phyloP scores from a whole-genome alignment of 2,113 vertebrate genomes.

The Eulacestoma nigropectus region DNA sequence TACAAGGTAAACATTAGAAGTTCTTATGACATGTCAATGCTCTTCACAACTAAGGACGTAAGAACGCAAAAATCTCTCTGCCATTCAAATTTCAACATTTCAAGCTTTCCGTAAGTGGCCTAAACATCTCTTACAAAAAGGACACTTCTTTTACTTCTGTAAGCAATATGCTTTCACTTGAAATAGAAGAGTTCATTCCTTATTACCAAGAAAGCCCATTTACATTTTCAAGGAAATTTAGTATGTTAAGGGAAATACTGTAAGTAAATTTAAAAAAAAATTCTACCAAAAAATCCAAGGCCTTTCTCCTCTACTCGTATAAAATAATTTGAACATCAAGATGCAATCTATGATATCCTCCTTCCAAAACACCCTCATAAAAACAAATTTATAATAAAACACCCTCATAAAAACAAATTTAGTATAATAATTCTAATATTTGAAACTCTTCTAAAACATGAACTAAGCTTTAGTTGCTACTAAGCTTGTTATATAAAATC shows the following conservation, averaged over 20 bases:
- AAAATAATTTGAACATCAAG: background rate
- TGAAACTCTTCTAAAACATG: background rate
- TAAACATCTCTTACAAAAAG: accelerated
- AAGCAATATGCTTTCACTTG: accelerated
- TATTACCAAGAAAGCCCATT: background rate
- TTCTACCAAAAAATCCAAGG: background rate
- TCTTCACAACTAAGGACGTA: background rate
- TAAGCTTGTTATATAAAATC: background rate
- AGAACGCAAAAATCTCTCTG: background rate
- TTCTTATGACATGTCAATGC: background rate
- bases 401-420: background rate
- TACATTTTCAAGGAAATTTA: background rate
- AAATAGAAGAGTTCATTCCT: background rate
- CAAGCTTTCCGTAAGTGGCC: accelerated
- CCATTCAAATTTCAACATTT: background rate
- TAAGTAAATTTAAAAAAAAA: background rate
- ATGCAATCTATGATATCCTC: background rate
- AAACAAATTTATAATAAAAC: background rate
- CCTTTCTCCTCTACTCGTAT: background rate
- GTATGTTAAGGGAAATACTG: background rate
- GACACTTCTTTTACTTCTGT: background rate
- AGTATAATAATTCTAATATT: background rate
- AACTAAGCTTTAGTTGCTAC: background rate
- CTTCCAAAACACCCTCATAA: background rate
- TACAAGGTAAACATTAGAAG: background rate